A percentile compares a stretch with the other conserved stretches of the same genome.
Conservation (phyloP, 2,113 vertebrate genomes). For the Gallinago undulata region DNA sequence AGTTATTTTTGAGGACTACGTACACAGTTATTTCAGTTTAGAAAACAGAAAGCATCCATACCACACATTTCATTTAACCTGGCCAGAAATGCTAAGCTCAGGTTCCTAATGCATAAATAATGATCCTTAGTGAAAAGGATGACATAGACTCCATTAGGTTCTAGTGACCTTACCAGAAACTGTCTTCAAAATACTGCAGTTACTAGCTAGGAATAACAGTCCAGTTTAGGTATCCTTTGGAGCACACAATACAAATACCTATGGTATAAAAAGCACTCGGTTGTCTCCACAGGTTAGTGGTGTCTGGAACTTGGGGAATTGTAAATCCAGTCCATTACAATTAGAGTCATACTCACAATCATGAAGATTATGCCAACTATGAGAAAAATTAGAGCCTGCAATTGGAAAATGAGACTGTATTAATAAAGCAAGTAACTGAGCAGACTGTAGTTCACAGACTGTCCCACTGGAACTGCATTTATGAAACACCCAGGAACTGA, state of each 20-base stretch:
- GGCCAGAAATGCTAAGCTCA: constrained; percentile 36
- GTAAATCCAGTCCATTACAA: constrained; percentile 93
- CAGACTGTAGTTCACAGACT: not conserved
- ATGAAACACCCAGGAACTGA: not conserved
- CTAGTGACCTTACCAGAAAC: constrained; percentile 55
- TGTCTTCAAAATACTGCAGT: constrained; percentile 68
- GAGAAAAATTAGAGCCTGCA: constrained; percentile 89
- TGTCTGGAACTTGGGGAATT: constrained; percentile 80
- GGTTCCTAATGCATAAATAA: constrained; percentile 62
- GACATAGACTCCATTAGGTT: constrained; percentile 18
- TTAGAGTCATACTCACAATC: constrained; percentile 93
- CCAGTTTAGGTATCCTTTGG: constrained; percentile 45
- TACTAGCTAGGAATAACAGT: constrained; percentile 57
- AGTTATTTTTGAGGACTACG: not conserved
- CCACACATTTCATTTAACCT: constrained; percentile 40
- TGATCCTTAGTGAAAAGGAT: constrained; percentile 28
- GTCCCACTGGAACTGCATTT: not conserved
- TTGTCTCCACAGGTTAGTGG: constrained; percentile 66
- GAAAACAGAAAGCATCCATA: constrained; percentile 20
- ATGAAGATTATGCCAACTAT: constrained; percentile 90
- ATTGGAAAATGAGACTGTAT: constrained; percentile 26
- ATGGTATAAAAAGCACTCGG: not conserved
- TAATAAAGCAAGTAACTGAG: not conserved
- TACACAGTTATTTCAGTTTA: constrained; percentile 19
- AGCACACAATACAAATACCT: constrained; percentile 54